A percentile compares a stretch with the other conserved stretches of the same genome.
Evolutionary conservation across 1,140 invertebrate species (phyloP).

Genomic region (Pachypsylla venusta): DNA sequence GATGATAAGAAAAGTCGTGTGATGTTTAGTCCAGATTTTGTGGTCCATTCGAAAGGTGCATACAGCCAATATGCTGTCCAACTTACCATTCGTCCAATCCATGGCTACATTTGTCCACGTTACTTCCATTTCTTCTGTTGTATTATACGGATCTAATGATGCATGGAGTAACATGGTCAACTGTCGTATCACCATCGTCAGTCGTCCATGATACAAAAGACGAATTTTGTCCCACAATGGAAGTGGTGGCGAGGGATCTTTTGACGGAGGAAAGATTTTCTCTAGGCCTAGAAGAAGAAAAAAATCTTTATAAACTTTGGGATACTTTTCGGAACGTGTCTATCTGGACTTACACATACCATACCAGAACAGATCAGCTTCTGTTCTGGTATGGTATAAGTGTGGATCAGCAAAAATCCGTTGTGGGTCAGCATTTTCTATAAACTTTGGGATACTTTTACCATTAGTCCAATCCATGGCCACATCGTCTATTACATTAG

Average conservation of each 20-base stretch:
- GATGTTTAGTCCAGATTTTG: too few relatives aligned
- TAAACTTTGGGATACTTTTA: too few relatives aligned
- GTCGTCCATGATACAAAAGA: conserved; percentile 76
- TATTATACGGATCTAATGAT: conserved; percentile 94
- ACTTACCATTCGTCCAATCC: conserved; percentile 85
- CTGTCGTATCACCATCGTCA: conserved; percentile 72
- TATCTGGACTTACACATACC: too few relatives aligned
- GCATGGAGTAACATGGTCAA: conserved; percentile 82
- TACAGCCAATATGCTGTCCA: conserved; percentile 18
- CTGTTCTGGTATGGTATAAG: too few relatives aligned
- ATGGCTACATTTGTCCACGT: conserved; percentile 83
- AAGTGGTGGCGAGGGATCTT: conserved; percentile 83
- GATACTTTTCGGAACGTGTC: too few relatives aligned
- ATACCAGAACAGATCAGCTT: too few relatives aligned
- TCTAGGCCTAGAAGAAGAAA: conserved; percentile 46
- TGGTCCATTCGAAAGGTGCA: neutral
- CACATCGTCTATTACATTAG: too few relatives aligned
- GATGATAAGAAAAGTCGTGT: too few relatives aligned
- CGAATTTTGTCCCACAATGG: conserved; percentile 97
- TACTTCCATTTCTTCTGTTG: conserved; percentile 96
- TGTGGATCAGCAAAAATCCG: neutral
- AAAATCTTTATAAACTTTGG: neutral
- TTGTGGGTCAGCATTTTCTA: neutral
- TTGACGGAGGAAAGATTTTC: conserved; percentile 67
- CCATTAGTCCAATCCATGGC: too few relatives aligned